phyloP scores from a whole-genome alignment of 1,140 invertebrate species.

The Rhyzopertha dominica region DNA sequence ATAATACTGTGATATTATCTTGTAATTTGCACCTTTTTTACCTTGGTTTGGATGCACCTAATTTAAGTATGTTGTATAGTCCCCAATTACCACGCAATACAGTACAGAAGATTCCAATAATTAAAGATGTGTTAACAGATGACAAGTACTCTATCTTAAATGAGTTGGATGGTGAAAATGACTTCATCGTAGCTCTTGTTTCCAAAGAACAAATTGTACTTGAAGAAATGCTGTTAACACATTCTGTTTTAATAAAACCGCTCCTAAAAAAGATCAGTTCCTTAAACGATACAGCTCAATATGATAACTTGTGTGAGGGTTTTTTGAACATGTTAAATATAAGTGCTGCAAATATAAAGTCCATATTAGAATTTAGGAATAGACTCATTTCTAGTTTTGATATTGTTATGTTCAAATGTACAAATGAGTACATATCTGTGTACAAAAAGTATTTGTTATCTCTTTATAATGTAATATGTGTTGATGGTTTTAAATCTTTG shows the following conservation, averaged over 20 bases:
- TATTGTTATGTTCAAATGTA: conserved; percentile 62
- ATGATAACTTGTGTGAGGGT: conserved; percentile 59
- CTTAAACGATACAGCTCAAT: conserved; percentile 53
- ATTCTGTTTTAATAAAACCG: conserved; percentile 58
- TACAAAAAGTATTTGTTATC: conserved; percentile 68
- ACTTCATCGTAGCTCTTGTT: conserved; percentile 26
- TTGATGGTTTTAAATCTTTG: conserved; percentile 65
- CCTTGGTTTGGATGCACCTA: conserved; percentile 23
- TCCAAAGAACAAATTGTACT: conserved; percentile 60
- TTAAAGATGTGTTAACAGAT: too few species aligned
- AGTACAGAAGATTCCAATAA: too few species aligned
- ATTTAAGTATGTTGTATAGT: conserved; percentile 8
- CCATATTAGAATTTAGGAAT: conserved; percentile 60
- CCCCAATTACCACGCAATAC: too few species aligned
- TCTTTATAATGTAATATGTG: conserved; percentile 69
- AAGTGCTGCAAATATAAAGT: conserved; percentile 60
- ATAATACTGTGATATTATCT: conserved; percentile 67
- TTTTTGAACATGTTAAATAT: conserved; percentile 67
- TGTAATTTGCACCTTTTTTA: conserved; percentile 27
- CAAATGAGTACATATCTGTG: conserved; percentile 65
- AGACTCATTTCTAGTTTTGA: conserved; percentile 58
- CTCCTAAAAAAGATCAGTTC: conserved; percentile 56
- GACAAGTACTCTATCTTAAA: conserved; percentile 16
- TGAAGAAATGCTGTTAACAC: conserved; percentile 60
- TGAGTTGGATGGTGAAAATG: conserved; percentile 12